Conservation (phyloP, 2,888 invertebrate species). For the Eumerus sabulonum region DNA sequence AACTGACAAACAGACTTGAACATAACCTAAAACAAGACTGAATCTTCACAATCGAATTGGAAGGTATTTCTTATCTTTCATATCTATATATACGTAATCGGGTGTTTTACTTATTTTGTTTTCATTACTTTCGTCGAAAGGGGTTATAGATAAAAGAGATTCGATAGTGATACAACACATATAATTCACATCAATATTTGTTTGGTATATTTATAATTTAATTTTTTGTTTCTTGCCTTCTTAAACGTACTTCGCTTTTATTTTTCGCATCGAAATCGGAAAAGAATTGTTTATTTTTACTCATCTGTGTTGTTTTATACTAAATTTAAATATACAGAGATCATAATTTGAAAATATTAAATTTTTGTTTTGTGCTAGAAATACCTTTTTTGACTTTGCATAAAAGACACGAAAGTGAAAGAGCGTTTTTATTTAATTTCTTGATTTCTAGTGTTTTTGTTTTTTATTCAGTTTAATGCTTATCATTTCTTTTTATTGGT, state of each 20-base stretch:
- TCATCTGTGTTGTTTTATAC: conserved; percentile 62
- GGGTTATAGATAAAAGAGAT: conserved; percentile 68
- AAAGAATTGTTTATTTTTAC: conserved; percentile 42
- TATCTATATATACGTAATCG: no score
- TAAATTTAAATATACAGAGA: conserved; percentile 76
- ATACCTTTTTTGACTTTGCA: conserved; percentile 72
- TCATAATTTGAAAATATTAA: conserved; percentile 67
- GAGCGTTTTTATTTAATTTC: conserved; percentile 73
- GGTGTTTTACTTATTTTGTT: conserved; percentile 37
- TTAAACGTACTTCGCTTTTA: conserved; percentile 60
- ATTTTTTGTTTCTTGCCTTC: conserved; percentile 70
- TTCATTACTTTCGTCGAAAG: conserved; percentile 42
- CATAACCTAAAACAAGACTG: no score
- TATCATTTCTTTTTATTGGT: conserved; percentile 70
- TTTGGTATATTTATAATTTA: no score
- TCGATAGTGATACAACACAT: conserved; percentile 68
- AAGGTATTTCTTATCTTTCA: conserved; percentile 48
- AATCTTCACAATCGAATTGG: conserved; percentile 43
- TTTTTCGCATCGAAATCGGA: conserved; percentile 72
- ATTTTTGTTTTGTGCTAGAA: conserved; percentile 60
- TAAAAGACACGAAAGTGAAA: conserved; percentile 79
- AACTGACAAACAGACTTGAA: no score
- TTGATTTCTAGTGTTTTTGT: conserved; percentile 62
- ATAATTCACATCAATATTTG: conserved; percentile 72
- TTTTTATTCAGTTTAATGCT: conserved; percentile 62